Evolutionary conservation across 2,888 invertebrate species (phyloP).

Genomic region (Ophonus ardosiacus): DNA sequence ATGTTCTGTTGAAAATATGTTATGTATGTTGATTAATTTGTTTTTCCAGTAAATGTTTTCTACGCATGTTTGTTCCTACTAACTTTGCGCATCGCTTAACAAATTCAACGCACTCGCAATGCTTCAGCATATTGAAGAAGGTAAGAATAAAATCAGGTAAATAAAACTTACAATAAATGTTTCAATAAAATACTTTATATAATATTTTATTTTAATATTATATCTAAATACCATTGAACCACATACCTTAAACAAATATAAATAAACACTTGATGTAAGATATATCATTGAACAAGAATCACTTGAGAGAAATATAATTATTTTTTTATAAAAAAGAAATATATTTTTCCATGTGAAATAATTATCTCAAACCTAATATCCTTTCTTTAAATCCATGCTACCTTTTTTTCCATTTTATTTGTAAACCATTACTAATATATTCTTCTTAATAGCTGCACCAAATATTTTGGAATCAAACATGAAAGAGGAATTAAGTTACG

Average conservation of each 20-base stretch:
- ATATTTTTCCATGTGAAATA: slow-evolving; percentile 34
- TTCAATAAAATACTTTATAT: slow-evolving; percentile 14
- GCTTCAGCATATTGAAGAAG: slow-evolving; percentile 51
- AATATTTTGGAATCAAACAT: slow-evolving; percentile 85
- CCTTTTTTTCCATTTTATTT: background rate
- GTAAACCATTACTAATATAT: slow-evolving; percentile 1
- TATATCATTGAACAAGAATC: slow-evolving; percentile 8
- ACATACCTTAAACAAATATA: slow-evolving; percentile 39
- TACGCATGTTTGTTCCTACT: slow-evolving; percentile 55
- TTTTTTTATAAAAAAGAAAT: background rate
- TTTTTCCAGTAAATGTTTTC: slow-evolving; percentile 51
- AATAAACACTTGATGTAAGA: background rate
- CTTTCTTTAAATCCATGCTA: slow-evolving; percentile 2
- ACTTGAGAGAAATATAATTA: slow-evolving; percentile 37
- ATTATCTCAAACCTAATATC: slow-evolving; percentile 25
- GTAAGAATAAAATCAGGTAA: slow-evolving; percentile 60
- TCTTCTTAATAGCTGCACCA: slow-evolving; percentile 80
- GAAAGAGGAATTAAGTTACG: slow-evolving; percentile 86
- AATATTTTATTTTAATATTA: slow-evolving; percentile 38
- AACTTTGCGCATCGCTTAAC: slow-evolving; percentile 53
- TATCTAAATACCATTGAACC: slow-evolving; percentile 36
- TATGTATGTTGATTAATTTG: slow-evolving; percentile 40
- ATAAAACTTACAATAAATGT: slow-evolving; percentile 38
- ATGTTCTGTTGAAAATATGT: slow-evolving; percentile 28
- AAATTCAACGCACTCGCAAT: slow-evolving; percentile 44